A percentile compares a stretch with the other conserved stretches of the same genome.
phyloP scores from a whole-genome alignment of 2,888 invertebrate genomes.

The Augiades crinisus region DNA sequence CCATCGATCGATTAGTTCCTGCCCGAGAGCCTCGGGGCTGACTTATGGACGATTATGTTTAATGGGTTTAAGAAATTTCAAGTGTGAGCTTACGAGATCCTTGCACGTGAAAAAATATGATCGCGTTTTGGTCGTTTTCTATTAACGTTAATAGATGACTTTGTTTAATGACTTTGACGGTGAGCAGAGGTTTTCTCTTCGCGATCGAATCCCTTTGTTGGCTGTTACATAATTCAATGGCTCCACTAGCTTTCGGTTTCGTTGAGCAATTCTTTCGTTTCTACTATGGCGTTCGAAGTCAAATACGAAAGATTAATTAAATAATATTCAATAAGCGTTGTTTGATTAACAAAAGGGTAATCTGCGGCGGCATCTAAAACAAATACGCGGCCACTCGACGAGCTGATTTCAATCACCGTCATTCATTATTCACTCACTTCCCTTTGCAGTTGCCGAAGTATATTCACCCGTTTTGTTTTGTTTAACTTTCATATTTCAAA shows the following conservation, averaged over 20 bases:
- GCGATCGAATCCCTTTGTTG: constrained; percentile 29
- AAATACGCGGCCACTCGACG: constrained; percentile 69
- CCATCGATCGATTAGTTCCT: constrained; percentile 76
- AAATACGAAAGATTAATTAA: constrained; percentile 76
- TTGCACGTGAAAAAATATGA: constrained; percentile 48
- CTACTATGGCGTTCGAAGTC: constrained; percentile 55
- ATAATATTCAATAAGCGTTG: constrained; percentile 76
- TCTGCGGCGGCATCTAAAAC: constrained; percentile 78
- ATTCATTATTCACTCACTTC: constrained; percentile 78
- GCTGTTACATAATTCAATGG: constrained; percentile 37
- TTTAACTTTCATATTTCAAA: constrained; percentile 76
- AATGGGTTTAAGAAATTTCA: constrained; percentile 72
- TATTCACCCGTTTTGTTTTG: constrained; percentile 71
- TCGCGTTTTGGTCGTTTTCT: constrained; percentile 54
- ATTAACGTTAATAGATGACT: constrained; percentile 52
- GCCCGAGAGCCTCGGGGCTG: constrained; percentile 56
- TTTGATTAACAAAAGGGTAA: constrained; percentile 79
- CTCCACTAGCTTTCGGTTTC: constrained; percentile 38
- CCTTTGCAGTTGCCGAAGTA: constrained; percentile 75
- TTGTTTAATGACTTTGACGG: constrained; percentile 46
- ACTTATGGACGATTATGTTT: constrained; percentile 72
- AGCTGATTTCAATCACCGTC: constrained; percentile 76
- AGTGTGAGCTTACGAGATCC: constrained; percentile 61
- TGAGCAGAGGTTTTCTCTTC: constrained; percentile 17
- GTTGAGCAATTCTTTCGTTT: constrained; percentile 39